Conservation (phyloP, 2,797 vertebrate genomes). For the Mormyrops attenuatus region DNA sequence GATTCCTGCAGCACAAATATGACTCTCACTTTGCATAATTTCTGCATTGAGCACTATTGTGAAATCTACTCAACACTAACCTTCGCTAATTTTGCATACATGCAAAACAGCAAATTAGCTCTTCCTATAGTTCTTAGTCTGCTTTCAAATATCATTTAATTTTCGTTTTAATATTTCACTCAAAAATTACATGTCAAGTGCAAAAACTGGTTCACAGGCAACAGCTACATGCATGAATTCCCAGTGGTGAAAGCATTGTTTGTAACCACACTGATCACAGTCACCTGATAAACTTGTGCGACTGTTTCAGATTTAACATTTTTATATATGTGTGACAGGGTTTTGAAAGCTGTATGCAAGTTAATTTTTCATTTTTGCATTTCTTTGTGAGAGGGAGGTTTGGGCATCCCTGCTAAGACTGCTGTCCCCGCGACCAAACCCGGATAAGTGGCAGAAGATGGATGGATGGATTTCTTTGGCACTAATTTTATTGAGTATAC, state of each 20-base stretch:
- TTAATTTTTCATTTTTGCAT: background rate
- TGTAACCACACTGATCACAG: background rate
- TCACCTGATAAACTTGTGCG: background rate
- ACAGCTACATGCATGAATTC: background rate
- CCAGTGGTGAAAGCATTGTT: background rate
- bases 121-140: background rate
- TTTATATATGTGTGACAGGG: background rate
- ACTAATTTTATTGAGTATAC: background rate
- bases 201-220: background rate
- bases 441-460: background rate
- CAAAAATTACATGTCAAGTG: background rate
- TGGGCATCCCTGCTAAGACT: background rate
- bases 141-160: background rate
- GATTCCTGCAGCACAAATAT: background rate
- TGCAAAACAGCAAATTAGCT: background rate
- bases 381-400: background rate
- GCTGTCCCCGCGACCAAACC: background rate
- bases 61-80: background rate
- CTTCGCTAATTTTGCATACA: background rate
- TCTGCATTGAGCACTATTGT: background rate
- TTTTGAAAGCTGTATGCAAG: background rate
- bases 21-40: background rate
- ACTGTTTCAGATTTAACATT: background rate
- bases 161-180: background rate
- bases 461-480: background rate